These are phyloP conservation scores for Taenioides sp. DNA, from an alignment of 2,797 vertebrate genomes.

Conservation along the genomic window DNA sequence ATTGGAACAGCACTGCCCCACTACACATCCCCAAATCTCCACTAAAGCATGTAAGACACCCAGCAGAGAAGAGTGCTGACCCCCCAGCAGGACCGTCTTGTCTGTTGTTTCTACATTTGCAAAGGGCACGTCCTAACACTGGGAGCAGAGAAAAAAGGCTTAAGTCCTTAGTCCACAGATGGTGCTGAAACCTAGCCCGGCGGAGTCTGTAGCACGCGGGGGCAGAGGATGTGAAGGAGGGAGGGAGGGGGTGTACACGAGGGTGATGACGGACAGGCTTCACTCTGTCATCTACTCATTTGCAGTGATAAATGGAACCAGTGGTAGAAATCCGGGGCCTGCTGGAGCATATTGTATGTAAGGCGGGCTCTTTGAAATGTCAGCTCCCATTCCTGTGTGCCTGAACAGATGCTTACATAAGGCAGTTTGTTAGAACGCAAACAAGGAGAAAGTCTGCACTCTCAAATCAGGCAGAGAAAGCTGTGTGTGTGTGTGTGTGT, in stretches of 20 bases:
- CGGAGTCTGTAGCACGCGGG: conserved; percentile 33
- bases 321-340: conserved; percentile 58
- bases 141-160: conserved; percentile 27
- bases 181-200: conserved; percentile 39
- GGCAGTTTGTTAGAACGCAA: conserved; percentile 68
- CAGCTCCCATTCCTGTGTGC: conserved; percentile 71
- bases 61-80: conserved; percentile 60
- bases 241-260: conserved; percentile 27
- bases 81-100: conserved; percentile 65
- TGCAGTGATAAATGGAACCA: conserved; percentile 73
- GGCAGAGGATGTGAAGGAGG: conserved; percentile 25
- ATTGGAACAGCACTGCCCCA: conserved; percentile 24
- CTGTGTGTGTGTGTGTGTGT: conserved; percentile 14
- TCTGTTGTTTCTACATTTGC: conserved; percentile 68
- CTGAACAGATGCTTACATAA: conserved; percentile 75
- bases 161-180: conserved; percentile 35
- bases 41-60: conserved; percentile 53
- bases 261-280: conserved; percentile 76
- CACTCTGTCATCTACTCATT: conserved; percentile 75
- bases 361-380: conserved; percentile 73
- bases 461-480: conserved; percentile 40
- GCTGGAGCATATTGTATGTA: conserved; percentile 42
- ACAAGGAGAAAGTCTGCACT: conserved; percentile 43
- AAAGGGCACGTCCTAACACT: conserved; percentile 56
- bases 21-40: conserved; percentile 42